Conservation (phyloP, 2,113 vertebrate genomes). For the Murina feae region DNA sequence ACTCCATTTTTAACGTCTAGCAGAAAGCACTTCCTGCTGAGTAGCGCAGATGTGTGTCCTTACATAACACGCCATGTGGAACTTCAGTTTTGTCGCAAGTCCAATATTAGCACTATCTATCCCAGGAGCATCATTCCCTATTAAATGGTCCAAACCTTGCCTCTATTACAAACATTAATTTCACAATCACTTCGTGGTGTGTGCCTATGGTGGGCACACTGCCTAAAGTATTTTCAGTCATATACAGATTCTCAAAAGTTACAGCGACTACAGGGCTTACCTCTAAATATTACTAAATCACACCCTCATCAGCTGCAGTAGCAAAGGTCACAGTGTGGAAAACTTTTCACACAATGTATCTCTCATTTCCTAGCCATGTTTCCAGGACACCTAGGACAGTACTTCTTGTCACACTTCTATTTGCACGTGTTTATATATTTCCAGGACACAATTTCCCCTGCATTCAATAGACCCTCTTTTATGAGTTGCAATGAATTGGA, state of each 20-base stretch:
- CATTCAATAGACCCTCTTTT: not conserved
- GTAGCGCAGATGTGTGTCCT: slow-evolving; percentile 3
- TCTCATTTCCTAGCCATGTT: not conserved
- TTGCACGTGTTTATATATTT: not conserved
- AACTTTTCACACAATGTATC: not conserved
- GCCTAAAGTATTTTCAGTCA: not conserved
- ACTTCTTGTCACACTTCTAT: not conserved
- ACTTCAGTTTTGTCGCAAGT: not conserved
- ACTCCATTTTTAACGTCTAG: slow-evolving; percentile 14
- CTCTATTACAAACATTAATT: not conserved
- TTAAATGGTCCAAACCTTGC: not conserved
- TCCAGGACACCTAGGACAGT: not conserved
- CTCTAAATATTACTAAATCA: not conserved
- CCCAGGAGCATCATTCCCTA: not conserved
- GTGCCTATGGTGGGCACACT: not conserved
- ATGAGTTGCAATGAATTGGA: not conserved
- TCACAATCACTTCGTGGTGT: not conserved
- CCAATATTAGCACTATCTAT: not conserved
- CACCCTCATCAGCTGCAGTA: not conserved
- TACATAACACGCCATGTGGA: not conserved
- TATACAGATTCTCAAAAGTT: not conserved
- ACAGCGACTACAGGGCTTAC: not conserved
- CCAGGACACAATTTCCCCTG: not conserved
- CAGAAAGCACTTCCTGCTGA: not conserved
- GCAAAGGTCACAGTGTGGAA: not conserved